Base-by-base conservation (phyloP, 1,140 invertebrate species). In the Luehdorfia chinensis region DNA sequence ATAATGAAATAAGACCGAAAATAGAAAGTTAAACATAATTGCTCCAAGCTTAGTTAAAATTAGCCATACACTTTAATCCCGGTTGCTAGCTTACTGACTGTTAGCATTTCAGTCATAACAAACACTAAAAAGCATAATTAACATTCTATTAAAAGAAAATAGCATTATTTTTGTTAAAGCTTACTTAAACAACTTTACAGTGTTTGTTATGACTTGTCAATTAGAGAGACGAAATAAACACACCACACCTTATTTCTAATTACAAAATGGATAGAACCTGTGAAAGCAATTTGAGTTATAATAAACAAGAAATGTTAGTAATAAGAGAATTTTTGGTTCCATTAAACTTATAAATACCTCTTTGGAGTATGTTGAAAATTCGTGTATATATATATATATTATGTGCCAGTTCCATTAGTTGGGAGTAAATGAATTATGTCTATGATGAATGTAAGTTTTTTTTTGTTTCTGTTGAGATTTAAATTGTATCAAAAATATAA, bases 191-290 rank as follows among this genome's bases (percentile, higher is more conserved):
- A 43, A 28, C 15, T 28, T 16, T 14, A 39, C 37, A 43, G 54
- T 47, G 27, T 25, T 54, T 51, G 44, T 56, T 47, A 34, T 47
- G 23, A 56, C 32, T 48, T 33, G 25, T 25, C 27, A 48, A 43
- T 39, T 43, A 51, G 58, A 50, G 49, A 27, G 41, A 51, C 45
- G 59, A 61, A 63, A 68, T 50, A 58, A 64, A 70, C 68, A 84
- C 75, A 84, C 74, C 79, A 84, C 75, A 78, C 70, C 80, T 81
- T 84, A 81, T 56, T 52, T 56, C 75, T 81, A 81, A 53, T 68
- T 74, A 77, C 60, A 72, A 66, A 66, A 69, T 65, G 60, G 49
- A 61, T 61, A 64, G 70, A 60, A 61, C 60, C 50, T 67, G 59
- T 69, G 54, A 58, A 55, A 43, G 39, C 39, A 43, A 43, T 43